These are phyloP conservation scores for Tetramorium parvispinum DNA, from an alignment of 1,140 invertebrate species.

Conservation along the genomic window DNA sequence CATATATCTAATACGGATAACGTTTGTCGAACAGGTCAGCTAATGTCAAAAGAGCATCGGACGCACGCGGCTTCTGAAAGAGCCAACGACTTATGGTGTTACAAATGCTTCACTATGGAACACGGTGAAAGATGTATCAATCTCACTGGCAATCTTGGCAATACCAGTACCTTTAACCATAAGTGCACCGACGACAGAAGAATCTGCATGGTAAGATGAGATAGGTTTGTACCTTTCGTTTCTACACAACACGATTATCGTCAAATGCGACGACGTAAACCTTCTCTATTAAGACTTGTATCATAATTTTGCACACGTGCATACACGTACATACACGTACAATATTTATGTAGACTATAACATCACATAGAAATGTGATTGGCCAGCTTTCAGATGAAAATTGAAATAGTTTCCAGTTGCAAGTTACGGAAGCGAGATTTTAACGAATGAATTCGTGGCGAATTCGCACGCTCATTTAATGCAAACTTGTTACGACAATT, in stretches of 20 bases:
- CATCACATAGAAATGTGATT: conserved; percentile 3
- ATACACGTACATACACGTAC: not conserved
- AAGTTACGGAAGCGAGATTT: not conserved
- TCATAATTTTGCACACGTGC: not conserved
- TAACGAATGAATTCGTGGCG: not conserved
- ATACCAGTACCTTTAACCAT: conserved; percentile 88
- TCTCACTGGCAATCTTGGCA: conserved; percentile 86
- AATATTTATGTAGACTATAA: not conserved
- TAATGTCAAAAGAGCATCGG: conserved; percentile 88
- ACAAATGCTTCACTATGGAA: conserved; percentile 91
- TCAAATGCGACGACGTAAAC: not conserved
- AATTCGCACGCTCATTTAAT: conserved; percentile 1
- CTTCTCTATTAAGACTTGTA: not conserved
- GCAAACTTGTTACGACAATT: conserved; percentile 5
- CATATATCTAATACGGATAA: not conserved
- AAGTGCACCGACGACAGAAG: conserved; percentile 92
- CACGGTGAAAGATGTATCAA: conserved; percentile 90
- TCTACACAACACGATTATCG: not conserved
- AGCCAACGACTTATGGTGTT: conserved; percentile 92
- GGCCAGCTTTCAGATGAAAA: not conserved
- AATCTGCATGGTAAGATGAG: conserved; percentile 90
- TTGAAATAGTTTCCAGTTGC: not conserved
- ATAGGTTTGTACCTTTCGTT: not conserved
- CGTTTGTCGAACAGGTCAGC: conserved; percentile 77
- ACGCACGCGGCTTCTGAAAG: conserved; percentile 91